Evolutionary conservation across 2,797 vertebrate species (phyloP).

Genomic region (Carapus acus): DNA sequence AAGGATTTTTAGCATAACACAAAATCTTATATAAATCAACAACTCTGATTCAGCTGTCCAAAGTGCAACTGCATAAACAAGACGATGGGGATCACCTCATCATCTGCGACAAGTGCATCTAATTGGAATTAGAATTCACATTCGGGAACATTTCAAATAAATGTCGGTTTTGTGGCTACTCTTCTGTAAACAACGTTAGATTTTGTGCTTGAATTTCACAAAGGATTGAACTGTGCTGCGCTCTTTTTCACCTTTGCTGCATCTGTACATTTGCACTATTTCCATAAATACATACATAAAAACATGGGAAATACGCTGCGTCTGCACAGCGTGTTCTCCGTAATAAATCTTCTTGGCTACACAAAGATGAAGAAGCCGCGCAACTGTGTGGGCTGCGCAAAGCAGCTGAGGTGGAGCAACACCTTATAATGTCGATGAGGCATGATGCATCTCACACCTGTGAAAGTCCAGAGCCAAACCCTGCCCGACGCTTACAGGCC

Average conservation of each 20-base stretch:
- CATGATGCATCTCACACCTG: not conserved
- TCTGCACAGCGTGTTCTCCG: not conserved
- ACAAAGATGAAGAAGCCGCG: not conserved
- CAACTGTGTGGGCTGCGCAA: too few species aligned
- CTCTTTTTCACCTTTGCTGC: not conserved
- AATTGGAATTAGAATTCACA: too few species aligned
- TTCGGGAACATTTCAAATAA: too few species aligned
- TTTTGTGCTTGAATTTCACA: too few species aligned
- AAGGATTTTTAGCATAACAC: not conserved
- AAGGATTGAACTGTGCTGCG: not conserved
- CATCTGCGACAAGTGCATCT: too few species aligned
- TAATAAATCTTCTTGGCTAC: not conserved
- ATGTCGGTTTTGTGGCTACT: too few species aligned
- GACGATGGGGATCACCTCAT: too few species aligned
- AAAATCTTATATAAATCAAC: slow-evolving; percentile 2
- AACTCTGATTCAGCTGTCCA: not conserved
- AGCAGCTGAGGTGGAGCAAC: too few species aligned
- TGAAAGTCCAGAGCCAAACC: not conserved
- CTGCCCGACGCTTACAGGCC: too few species aligned
- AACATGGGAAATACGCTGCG: too few species aligned
- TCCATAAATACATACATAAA: slow-evolving; percentile 14
- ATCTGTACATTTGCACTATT: not conserved
- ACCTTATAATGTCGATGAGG: not conserved
- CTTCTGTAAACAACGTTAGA: too few species aligned
- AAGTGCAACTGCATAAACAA: too few species aligned